Conservation (phyloP, 2,797 vertebrate species). For the Geotria australis region DNA sequence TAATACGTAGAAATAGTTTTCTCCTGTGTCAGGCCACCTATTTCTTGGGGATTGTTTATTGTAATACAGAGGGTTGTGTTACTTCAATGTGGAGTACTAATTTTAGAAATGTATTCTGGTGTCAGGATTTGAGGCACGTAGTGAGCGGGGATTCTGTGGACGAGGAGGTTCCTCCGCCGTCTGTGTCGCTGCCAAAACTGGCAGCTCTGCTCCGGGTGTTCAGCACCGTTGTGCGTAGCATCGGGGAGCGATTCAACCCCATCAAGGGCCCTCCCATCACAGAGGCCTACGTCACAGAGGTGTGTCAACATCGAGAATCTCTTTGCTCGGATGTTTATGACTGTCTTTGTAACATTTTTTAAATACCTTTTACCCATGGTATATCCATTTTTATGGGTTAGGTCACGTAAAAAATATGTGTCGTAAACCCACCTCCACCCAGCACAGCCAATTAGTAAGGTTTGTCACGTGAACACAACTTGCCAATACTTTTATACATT, state of each 20-base stretch:
- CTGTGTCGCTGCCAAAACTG: slow-evolving; percentile 70
- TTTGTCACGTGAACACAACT: too few relatives aligned
- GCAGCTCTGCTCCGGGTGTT: slow-evolving; percentile 86
- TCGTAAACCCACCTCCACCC: too few relatives aligned
- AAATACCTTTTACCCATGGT: not conserved
- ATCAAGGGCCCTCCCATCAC: slow-evolving; percentile 71
- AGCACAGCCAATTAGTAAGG: too few relatives aligned
- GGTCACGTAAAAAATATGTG: too few relatives aligned
- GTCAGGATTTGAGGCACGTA: slow-evolving; percentile 66
- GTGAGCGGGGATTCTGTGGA: slow-evolving; percentile 44
- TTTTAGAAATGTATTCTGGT: not conserved
- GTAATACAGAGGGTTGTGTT: too few relatives aligned
- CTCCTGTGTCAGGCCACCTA: too few relatives aligned
- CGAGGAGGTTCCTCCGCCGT: slow-evolving; percentile 81
- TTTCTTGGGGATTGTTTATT: too few relatives aligned
- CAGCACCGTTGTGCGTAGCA: slow-evolving; percentile 89
- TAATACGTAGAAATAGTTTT: too few relatives aligned
- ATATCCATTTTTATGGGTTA: too few relatives aligned
- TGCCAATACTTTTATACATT: too few relatives aligned
- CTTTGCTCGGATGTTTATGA: not conserved
- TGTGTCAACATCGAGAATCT: slow-evolving; percentile 12
- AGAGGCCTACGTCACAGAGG: slow-evolving; percentile 66
- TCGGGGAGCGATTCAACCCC: slow-evolving; percentile 74
- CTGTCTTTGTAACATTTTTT: fast-evolving
- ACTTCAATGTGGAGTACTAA: too few relatives aligned